These are phyloP conservation scores for Rhaphigaster nebulosa DNA, from an alignment of 2,888 invertebrate genomes.

Conservation along the genomic window DNA sequence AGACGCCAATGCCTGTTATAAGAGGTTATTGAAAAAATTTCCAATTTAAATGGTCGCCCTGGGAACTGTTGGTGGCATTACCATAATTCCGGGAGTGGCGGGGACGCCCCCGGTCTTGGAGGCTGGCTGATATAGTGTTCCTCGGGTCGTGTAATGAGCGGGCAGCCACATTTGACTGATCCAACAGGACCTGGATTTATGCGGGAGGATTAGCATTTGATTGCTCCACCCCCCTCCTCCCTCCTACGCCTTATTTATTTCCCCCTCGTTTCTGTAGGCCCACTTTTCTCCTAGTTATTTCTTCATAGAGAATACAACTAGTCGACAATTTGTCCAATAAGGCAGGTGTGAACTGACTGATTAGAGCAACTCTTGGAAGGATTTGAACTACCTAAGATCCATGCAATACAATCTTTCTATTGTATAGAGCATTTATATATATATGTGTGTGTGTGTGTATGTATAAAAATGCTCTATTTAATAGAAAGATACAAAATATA, in stretches of 20 bases:
- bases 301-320: neutral
- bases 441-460: too few relatives aligned
- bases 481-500: too few relatives aligned
- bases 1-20: slow-evolving; percentile 14
- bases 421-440: too few relatives aligned
- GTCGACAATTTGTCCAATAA: neutral
- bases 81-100: slow-evolving; percentile 56
- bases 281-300: slow-evolving; percentile 25
- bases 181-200: slow-evolving; percentile 55
- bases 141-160: neutral
- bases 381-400: too few relatives aligned
- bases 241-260: neutral
- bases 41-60: slow-evolving; percentile 57
- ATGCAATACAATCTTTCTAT: too few relatives aligned
- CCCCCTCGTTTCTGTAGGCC: neutral
- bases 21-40: slow-evolving; percentile 59
- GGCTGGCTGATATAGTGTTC: slow-evolving; percentile 49
- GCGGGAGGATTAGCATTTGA: slow-evolving; percentile 54
- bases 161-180: slow-evolving; percentile 42
- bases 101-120: slow-evolving; percentile 51
- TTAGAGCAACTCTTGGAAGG: neutral
- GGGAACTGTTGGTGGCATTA: slow-evolving; percentile 49
- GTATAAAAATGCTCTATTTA: too few relatives aligned
- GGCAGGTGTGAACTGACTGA: neutral
- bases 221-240: neutral